phyloP scores from a whole-genome alignment of 2,113 vertebrate species.

The Zapus hudsonius region DNA sequence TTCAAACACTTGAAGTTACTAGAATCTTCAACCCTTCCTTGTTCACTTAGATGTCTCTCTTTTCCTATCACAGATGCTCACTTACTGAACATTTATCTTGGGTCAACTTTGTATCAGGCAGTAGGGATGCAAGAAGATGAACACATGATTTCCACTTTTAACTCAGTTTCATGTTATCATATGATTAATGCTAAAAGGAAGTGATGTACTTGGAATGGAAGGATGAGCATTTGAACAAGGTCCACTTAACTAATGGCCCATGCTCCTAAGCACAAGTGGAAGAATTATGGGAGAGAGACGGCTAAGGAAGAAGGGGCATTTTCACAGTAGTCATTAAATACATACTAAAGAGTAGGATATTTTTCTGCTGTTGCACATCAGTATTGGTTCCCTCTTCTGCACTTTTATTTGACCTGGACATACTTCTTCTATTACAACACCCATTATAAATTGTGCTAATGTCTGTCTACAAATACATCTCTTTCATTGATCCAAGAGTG shows the following conservation, averaged over 20 bases:
- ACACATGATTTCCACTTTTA: not conserved
- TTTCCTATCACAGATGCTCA: not conserved
- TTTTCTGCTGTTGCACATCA: not conserved
- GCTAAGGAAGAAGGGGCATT: not conserved
- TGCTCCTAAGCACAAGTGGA: not conserved
- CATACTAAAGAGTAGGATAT: not conserved
- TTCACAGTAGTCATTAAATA: not conserved
- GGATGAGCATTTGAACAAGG: not conserved
- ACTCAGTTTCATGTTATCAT: constrained; percentile 2
- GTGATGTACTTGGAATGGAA: not conserved
- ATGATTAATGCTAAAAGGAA: not conserved
- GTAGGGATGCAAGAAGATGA: not conserved
- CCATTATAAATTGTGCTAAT: not conserved
- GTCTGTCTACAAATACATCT: not conserved
- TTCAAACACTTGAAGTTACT: not conserved
- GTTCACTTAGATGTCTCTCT: not conserved
- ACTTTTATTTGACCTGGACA: not conserved
- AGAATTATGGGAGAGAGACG: not conserved
- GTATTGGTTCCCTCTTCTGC: not conserved
- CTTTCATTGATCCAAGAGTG: not conserved
- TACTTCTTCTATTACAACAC: not conserved
- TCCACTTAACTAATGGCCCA: not conserved
- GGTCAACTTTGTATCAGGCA: not conserved
- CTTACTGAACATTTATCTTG: constrained; percentile 6
- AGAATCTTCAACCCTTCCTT: constrained; percentile 6